These are phyloP conservation scores for Isurus oxyrinchus DNA, from an alignment of 2,113 vertebrate species.

Conservation along the genomic window DNA sequence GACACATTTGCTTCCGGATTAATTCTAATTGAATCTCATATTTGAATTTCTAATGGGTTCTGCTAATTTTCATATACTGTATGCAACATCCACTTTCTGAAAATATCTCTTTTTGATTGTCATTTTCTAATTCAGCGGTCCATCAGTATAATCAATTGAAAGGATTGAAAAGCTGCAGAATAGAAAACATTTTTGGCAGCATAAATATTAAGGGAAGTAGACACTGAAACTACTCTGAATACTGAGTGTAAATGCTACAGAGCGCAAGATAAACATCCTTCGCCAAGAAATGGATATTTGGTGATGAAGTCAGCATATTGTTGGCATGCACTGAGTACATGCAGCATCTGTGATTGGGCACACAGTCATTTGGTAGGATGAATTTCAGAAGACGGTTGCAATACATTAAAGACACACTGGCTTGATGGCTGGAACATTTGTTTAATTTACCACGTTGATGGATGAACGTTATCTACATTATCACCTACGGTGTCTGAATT, in stretches of 20 bases:
- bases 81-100: background rate
- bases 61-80: background rate
- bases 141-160: background rate
- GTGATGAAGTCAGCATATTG: background rate
- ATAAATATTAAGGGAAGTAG: background rate
- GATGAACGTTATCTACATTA: background rate
- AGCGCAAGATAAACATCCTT: background rate
- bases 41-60: background rate
- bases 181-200: background rate
- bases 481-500: background rate
- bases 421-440: background rate
- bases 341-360: background rate
- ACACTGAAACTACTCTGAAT: background rate
- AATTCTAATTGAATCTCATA: background rate
- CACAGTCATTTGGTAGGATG: background rate
- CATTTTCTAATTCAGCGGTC: background rate
- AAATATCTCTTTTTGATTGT: background rate
- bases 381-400: background rate
- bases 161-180: background rate
- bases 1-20: background rate
- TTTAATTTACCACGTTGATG: background rate
- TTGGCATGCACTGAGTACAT: background rate
- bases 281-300: background rate
- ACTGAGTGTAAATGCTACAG: background rate
- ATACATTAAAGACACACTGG: background rate